Evolutionary conservation across 1,140 invertebrate genomes (phyloP).

Genomic region (Chrysopa pallens): DNA sequence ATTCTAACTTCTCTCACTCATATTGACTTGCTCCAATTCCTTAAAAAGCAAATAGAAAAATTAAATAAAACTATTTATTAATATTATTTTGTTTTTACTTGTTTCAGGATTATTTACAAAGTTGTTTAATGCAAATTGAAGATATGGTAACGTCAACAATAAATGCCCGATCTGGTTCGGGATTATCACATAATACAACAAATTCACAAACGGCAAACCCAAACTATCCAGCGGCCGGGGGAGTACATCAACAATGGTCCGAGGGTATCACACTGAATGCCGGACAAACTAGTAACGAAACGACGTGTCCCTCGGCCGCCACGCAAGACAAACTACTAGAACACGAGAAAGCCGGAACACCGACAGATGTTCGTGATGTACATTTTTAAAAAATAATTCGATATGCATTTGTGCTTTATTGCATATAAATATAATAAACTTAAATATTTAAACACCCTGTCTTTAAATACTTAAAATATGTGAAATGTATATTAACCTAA

Average conservation of each 20-base stretch:
- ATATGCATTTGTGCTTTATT: constrained; percentile 1
- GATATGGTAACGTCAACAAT: constrained; percentile 42
- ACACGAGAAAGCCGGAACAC: constrained; percentile 54
- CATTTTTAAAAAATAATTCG: constrained; percentile 33
- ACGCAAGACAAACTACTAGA: constrained; percentile 33
- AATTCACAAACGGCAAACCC: background rate
- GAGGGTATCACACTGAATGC: constrained; percentile 9
- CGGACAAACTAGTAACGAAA: constrained; percentile 34
- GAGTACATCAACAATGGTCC: constrained; percentile 21
- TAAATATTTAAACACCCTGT: constrained; percentile 6
- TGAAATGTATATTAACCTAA: constrained; percentile 3
- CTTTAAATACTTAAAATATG: constrained; percentile 6
- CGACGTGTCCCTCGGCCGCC: constrained; percentile 37
- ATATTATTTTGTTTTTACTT: no score
- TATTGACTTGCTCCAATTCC: no score
- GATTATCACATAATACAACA: constrained; percentile 3
- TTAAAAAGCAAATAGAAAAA: no score
- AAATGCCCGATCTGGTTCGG: constrained; percentile 11
- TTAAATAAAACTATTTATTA: no score
- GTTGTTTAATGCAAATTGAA: constrained; percentile 55
- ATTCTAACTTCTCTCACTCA: no score
- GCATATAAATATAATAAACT: constrained; percentile 3
- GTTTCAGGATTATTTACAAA: constrained; percentile 50
- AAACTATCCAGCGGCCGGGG: constrained; percentile 2
- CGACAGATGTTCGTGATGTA: constrained; percentile 59